These are phyloP conservation scores for Lycia hirtaria DNA, from an alignment of 2,888 invertebrate genomes.

Conservation along the genomic window DNA sequence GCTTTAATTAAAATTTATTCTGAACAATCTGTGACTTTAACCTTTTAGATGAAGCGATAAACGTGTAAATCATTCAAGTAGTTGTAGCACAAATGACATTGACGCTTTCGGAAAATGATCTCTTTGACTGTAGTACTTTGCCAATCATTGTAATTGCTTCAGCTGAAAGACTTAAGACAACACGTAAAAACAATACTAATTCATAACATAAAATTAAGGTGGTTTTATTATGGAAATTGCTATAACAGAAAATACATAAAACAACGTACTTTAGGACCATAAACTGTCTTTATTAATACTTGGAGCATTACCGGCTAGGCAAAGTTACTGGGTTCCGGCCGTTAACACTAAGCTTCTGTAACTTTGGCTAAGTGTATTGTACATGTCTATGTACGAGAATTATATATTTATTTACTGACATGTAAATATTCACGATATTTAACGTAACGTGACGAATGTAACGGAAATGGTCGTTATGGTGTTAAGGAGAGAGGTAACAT, in stretches of 20 bases:
- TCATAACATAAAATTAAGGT: background rate
- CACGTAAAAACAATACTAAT: background rate
- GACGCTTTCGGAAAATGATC: too few species aligned
- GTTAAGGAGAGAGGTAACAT: too few species aligned
- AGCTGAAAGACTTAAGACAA: too few species aligned
- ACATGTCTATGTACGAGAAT: background rate
- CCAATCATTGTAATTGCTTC: too few species aligned
- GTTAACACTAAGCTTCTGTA: constrained; percentile 15
- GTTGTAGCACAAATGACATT: too few species aligned
- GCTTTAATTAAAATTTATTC: too few species aligned
- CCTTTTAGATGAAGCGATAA: too few species aligned
- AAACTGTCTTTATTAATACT: constrained; percentile 16
- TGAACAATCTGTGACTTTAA: too few species aligned
- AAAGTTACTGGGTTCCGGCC: constrained; percentile 5
- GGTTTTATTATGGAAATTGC: background rate
- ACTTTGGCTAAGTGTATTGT: constrained; percentile 15
- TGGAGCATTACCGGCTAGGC: constrained; percentile 1
- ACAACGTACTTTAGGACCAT: constrained; percentile 4
- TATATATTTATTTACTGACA: constrained; percentile 1
- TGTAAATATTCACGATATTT: background rate
- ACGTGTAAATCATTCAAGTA: too few species aligned
- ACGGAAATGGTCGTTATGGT: too few species aligned
- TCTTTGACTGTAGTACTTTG: too few species aligned
- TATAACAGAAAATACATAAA: background rate
- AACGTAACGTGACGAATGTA: too few species aligned